Conservation (phyloP, 2,888 invertebrate genomes). For the Labia minor region DNA sequence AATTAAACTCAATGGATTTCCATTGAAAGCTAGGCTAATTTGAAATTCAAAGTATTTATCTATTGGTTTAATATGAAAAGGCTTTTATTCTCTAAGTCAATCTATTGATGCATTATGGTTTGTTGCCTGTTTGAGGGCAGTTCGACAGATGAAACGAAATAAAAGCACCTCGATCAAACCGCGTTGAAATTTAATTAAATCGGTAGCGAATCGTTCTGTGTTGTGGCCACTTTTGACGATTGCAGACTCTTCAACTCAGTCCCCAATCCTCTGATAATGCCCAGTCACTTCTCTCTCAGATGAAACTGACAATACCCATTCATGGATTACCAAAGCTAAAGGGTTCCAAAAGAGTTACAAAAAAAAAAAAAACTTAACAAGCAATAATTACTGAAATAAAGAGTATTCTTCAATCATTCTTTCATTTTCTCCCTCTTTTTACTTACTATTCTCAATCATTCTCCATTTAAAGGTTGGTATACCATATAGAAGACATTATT, state of each 20-base stretch:
- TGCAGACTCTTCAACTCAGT: neutral
- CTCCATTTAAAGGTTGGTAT: no score
- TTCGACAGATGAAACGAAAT: conserved; percentile 13
- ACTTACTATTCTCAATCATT: no score
- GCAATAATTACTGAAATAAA: no score
- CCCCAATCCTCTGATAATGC: neutral
- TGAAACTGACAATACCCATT: no score
- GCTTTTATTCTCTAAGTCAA: neutral
- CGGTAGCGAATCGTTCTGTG: neutral
- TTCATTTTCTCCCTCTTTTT: no score
- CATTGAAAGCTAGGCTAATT: neutral
- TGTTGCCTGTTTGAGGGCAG: conserved; percentile 5
- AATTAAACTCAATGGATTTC: no score
- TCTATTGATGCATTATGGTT: conserved; percentile 13
- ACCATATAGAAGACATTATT: no score
- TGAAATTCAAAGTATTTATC: neutral
- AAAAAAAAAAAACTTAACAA: no score
- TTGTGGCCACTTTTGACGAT: neutral
- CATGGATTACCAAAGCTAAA: no score
- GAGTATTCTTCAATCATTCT: no score
- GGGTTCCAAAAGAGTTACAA: no score
- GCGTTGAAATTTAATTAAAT: neutral
- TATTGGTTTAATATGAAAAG: neutral
- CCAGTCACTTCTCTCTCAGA: no score
- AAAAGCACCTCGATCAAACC: neutral